These are phyloP conservation scores for Anguilla obscura DNA, from an alignment of 2,797 vertebrate species.

Conservation along the genomic window DNA sequence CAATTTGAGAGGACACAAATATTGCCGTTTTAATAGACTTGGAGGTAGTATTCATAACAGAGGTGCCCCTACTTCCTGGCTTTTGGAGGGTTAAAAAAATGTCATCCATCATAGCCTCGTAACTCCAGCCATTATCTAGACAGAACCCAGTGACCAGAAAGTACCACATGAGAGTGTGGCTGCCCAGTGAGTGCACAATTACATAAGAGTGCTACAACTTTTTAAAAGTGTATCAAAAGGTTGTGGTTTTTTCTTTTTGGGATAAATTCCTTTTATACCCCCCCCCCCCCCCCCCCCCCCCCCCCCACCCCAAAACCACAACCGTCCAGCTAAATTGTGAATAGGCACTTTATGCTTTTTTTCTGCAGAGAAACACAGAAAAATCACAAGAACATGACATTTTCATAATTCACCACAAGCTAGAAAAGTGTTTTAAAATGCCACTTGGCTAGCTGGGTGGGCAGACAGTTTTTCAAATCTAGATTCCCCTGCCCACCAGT, in stretches of 20 bases:
- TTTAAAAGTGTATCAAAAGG: neutral
- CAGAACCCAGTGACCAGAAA: neutral
- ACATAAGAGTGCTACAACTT: neutral
- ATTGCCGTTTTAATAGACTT: neutral
- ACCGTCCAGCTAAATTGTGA: neutral
- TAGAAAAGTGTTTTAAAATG: neutral
- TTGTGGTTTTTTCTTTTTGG: neutral
- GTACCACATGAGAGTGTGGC: neutral
- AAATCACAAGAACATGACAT: neutral
- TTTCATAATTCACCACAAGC: neutral
- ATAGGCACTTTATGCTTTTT: neutral
- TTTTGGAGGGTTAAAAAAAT: neutral
- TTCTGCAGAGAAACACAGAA: neutral
- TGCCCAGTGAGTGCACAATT: neutral
- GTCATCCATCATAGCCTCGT: neutral
- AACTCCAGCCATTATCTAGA: neutral
- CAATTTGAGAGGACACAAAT: neutral
- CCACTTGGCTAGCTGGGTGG: neutral
- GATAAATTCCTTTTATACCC: neutral
- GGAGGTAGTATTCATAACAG: neutral
- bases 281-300: neutral
- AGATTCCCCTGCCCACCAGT: too few relatives aligned
- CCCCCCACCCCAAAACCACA: neutral
- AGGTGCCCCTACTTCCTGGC: neutral
- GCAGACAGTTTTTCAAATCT: neutral